phyloP scores from a whole-genome alignment of 2,888 invertebrate genomes.

The Tridacna crocea region DNA sequence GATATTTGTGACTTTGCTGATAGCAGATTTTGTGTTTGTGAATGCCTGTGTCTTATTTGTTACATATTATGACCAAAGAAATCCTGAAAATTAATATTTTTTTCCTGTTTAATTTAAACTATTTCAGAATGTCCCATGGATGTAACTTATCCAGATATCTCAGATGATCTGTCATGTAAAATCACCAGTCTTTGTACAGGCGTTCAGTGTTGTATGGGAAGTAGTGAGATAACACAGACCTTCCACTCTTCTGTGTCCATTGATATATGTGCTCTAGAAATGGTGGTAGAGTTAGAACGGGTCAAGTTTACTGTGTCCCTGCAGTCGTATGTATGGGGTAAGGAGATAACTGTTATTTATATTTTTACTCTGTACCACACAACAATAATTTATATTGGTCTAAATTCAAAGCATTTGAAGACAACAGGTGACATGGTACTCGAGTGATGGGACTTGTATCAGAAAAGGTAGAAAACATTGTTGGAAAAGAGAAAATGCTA shows the following conservation, averaged over 20 bases:
- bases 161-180: constrained; percentile 39
- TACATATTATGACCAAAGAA: no score
- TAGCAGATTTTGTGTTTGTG: no score
- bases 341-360: neutral
- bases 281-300: constrained; percentile 30
- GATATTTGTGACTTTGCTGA: no score
- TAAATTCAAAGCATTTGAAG: no score
- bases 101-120: no score
- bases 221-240: constrained; percentile 32
- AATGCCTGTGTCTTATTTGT: no score
- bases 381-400: no score
- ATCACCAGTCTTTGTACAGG: constrained; percentile 50
- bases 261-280: constrained; percentile 35
- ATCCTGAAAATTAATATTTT: no score
- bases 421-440: no score
- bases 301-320: constrained; percentile 24
- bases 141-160: constrained; percentile 29
- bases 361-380: neutral
- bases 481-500: no score
- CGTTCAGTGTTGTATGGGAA: constrained; percentile 52
- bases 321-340: constrained; percentile 32
- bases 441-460: no score
- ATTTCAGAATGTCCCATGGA: constrained; percentile 30
- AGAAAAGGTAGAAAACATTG: no score
- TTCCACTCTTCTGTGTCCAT: constrained; percentile 40